Evolutionary conservation across 2,888 invertebrate genomes (phyloP), one percentile per base, ranked within the genome.

Genomic region (Altica lythri): DNA sequence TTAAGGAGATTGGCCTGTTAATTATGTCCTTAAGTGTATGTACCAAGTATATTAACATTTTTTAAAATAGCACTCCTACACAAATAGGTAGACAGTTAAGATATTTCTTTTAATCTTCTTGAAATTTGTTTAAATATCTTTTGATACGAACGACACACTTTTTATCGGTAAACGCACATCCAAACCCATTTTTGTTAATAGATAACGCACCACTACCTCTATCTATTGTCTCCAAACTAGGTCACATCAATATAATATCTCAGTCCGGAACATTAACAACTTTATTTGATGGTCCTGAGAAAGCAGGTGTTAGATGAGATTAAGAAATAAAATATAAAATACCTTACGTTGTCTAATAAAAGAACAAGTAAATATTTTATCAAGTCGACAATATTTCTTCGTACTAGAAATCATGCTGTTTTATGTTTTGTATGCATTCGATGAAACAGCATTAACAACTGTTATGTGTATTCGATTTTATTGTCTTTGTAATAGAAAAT

Each of bases 321-420:
- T 40, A 49, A 53, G 46, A 47, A 57, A 60, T 49, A 49, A 57
- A 35, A 47, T 52, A 43, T 52, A 48, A 43, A 55, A 52, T 54
- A 46, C 44, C 40, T 54, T 25, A 38, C 40, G 49, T 51, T 46
- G 45, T 58, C 51, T 40, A 55, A 53, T 47, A 60, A 54, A 50
- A 53, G 48, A 52, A 43, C 40, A 49, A 32, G 30, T 58, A 53
- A 51, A 58, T 58, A 57, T 44, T 45, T 53, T 53, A 54, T 53
- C 30, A 29, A 37, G 48, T 46, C 53, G 59, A 55, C 59, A 53
- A 57, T 57, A 51, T 57, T 43, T 47, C 43, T 44, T 19, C 27
- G 38, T 44, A 38, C 34, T 30, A 32, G 57, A 37, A 18, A 17
- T 47, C 57, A 46, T 29, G 57, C 57, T 57, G 57, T 54, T 57